These are phyloP conservation scores for Drosophila neonasuta DNA, from an alignment of 2,888 invertebrate genomes.

Conservation along the genomic window DNA sequence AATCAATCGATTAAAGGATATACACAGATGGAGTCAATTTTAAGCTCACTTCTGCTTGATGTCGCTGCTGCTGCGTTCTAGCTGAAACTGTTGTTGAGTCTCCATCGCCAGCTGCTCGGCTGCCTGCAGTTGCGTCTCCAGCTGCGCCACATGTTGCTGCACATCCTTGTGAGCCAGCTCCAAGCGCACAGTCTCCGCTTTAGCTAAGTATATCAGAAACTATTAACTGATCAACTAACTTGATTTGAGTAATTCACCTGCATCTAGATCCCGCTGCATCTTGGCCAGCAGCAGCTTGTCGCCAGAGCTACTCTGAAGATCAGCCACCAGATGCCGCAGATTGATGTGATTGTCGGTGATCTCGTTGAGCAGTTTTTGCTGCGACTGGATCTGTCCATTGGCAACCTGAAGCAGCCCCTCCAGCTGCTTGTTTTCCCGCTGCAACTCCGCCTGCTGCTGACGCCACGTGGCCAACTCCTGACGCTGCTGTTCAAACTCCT, in stretches of 20 bases:
- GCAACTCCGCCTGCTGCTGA: conserved; percentile 60
- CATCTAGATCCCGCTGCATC: conserved; percentile 79
- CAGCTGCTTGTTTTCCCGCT: conserved; percentile 72
- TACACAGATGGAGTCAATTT: too few relatives aligned
- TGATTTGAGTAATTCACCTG: conserved; percentile 57
- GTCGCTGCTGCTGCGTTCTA: conserved; percentile 68
- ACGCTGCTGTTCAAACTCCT: conserved; percentile 75
- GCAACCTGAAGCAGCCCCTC: conserved; percentile 78
- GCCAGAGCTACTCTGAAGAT: conserved; percentile 80
- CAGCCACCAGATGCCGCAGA: conserved; percentile 81
- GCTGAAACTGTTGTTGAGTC: conserved; percentile 68
- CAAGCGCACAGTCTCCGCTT: conserved; percentile 70
- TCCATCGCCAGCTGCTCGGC: conserved; percentile 58
- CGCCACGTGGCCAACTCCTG: conserved; percentile 52
- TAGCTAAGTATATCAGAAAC: conserved; percentile 57
- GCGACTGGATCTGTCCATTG: conserved; percentile 80
- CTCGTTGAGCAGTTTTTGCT: conserved; percentile 80
- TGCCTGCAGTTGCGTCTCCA: conserved; percentile 55
- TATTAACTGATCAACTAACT: conserved; percentile 64
- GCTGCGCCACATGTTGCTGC: conserved; percentile 53
- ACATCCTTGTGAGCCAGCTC: conserved; percentile 67
- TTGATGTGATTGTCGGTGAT: conserved; percentile 81
- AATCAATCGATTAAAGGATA: background rate
- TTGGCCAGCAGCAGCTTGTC: conserved; percentile 81
- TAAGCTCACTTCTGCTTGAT: conserved; percentile 76